A percentile compares a stretch with the other conserved stretches of the same genome.
phyloP scores from a whole-genome alignment of 2,797 vertebrate genomes.

The Novumbra hubbsi region DNA sequence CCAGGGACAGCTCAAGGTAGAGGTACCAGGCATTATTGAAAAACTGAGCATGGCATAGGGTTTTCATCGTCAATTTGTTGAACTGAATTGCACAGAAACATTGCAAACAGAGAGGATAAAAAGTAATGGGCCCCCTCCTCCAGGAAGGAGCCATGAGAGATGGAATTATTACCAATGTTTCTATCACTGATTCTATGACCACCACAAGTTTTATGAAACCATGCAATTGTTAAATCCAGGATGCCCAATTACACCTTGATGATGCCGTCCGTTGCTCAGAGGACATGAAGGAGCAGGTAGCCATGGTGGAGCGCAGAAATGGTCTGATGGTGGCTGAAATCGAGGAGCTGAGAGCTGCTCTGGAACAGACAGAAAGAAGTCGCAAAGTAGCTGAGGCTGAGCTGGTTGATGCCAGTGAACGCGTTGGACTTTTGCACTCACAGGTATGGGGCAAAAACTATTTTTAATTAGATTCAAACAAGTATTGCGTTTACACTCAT shows the following conservation, averaged over 20 bases:
- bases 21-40: too few relatives aligned
- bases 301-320: constrained; percentile 70
- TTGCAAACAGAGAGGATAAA: background rate
- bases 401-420: constrained; percentile 67
- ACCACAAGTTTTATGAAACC: background rate
- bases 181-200: background rate
- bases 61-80: too few relatives aligned
- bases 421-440: background rate
- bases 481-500: background rate
- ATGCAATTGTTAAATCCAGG: constrained; percentile 46
- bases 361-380: constrained; percentile 73
- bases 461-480: background rate
- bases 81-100: too few relatives aligned
- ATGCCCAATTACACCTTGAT: constrained; percentile 72
- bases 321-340: constrained; percentile 73
- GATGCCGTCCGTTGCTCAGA: constrained; percentile 67
- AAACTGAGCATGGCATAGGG: too few relatives aligned
- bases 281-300: constrained; percentile 78
- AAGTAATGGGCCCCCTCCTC: too few relatives aligned
- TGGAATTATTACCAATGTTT: too few relatives aligned
- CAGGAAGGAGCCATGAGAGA: too few relatives aligned
- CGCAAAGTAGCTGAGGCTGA: constrained; percentile 74
- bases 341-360: constrained; percentile 68
- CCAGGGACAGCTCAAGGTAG: too few relatives aligned
- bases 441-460: background rate